phyloP scores from a whole-genome alignment of 2,113 vertebrate species.

The Xiphophorus couchianus region DNA sequence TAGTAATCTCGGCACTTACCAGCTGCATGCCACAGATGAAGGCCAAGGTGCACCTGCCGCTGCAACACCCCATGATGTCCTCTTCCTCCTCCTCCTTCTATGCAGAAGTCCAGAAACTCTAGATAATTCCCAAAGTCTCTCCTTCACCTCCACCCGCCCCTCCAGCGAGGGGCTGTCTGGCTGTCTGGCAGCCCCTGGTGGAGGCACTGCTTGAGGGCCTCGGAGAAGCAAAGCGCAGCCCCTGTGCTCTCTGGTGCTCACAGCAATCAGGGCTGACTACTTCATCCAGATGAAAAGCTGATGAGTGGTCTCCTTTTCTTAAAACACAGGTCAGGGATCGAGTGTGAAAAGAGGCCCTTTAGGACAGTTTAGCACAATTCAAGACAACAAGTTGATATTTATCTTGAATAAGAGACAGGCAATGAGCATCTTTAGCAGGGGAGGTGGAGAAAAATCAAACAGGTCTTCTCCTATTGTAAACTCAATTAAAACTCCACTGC shows the following conservation, averaged over 20 bases:
- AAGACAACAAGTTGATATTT: conserved; percentile 14
- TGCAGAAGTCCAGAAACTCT: conserved; percentile 71
- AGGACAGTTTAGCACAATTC: conserved; percentile 5
- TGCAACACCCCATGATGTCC: conserved; percentile 94
- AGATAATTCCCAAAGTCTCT: conserved; percentile 72
- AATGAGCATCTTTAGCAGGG: background rate
- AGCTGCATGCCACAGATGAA: conserved; percentile 97
- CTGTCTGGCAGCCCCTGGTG: conserved; percentile 72
- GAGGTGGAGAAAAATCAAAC: background rate
- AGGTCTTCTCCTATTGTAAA: background rate
- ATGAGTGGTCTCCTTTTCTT: conserved; percentile 16
- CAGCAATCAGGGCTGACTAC: conserved; percentile 31
- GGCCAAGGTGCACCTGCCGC: conserved; percentile 92
- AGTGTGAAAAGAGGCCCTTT: background rate
- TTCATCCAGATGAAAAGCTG: conserved; percentile 37
- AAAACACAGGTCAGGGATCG: conserved; percentile 29
- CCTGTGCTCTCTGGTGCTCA: conserved; percentile 30
- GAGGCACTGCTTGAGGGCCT: conserved; percentile 39
- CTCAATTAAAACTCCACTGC: background rate
- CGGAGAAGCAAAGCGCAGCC: conserved; percentile 29
- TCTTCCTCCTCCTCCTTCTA: conserved; percentile 49
- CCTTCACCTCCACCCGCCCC: conserved; percentile 33
- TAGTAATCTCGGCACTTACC: conserved; percentile 82
- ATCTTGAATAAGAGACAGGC: conserved; percentile 21
- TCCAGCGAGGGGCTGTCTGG: conserved; percentile 60